Percentiles rank a stretch among this genome's conserved stretches.
phyloP scores from a whole-genome alignment of 2,888 invertebrate species.

The Ceramica pisi region DNA sequence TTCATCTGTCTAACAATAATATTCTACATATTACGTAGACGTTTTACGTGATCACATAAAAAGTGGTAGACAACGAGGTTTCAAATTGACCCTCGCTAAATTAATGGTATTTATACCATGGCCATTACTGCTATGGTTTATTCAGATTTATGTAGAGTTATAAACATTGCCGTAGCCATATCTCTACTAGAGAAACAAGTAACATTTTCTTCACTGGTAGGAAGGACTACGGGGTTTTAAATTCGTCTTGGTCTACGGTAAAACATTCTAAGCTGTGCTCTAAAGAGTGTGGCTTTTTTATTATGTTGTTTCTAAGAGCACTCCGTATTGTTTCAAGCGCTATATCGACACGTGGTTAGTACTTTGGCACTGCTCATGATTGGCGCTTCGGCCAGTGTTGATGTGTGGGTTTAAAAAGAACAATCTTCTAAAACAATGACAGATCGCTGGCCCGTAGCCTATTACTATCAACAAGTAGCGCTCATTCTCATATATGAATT shows the following conservation, averaged over 20 bases:
- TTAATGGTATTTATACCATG: background rate
- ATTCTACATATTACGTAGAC: background rate
- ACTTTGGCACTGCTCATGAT: constrained; percentile 49
- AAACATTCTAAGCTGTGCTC: background rate
- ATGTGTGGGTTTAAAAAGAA: constrained; percentile 42
- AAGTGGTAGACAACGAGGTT: background rate
- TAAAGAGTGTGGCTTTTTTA: constrained; percentile 2
- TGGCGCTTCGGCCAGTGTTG: constrained; percentile 40
- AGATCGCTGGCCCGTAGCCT: constrained; percentile 49
- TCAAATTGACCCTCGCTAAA: background rate
- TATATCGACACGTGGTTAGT: constrained; percentile 26
- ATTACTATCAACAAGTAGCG: constrained; percentile 28
- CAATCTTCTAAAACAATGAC: constrained; percentile 44
- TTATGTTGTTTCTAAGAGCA: constrained; percentile 20
- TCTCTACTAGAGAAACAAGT: background rate
- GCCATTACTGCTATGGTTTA: background rate
- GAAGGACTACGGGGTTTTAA: background rate
- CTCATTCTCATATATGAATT: background rate
- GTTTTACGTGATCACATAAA: background rate
- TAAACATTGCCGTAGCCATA: background rate
- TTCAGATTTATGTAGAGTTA: background rate
- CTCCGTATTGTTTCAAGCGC: constrained; percentile 11
- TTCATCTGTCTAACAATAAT: background rate
- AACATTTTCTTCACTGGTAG: background rate
- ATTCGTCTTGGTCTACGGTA: background rate